phyloP scores from a whole-genome alignment of 2,888 invertebrate species.

The Brenthis daphne region DNA sequence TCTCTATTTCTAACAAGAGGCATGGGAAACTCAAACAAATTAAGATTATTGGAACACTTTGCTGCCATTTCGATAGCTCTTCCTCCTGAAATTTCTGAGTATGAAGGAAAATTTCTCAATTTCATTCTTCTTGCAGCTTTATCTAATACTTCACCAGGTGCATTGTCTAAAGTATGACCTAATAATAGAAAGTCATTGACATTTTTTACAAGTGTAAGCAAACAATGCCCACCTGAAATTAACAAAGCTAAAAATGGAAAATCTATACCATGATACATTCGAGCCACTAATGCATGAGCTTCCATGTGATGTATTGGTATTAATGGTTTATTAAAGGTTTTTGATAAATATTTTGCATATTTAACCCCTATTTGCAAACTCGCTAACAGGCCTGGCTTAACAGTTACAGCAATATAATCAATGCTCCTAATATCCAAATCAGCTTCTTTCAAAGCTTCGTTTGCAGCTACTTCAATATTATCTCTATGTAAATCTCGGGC shows the following conservation, averaged over 20 bases:
- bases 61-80: constrained; percentile 93
- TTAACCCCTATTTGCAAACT: constrained; percentile 91
- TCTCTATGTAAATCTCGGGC: constrained; percentile 91
- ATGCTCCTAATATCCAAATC: constrained; percentile 84
- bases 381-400: constrained; percentile 91
- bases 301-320: constrained; percentile 99
- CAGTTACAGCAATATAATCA: constrained; percentile 95
- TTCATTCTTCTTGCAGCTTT: constrained; percentile 94
- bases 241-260: constrained; percentile 95
- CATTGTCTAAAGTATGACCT: constrained; percentile 90
- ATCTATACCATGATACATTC: constrained; percentile 86
- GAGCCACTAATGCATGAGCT: constrained; percentile 95
- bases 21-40: constrained; percentile 85
- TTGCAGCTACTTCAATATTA: constrained; percentile 89
- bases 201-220: constrained; percentile 88
- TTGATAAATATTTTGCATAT: constrained; percentile 90
- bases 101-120: constrained; percentile 88
- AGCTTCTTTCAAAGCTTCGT: constrained; percentile 84
- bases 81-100: constrained; percentile 90
- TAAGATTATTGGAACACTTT: constrained; percentile 82
- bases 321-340: constrained; percentile 87
- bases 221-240: constrained; percentile 96
- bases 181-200: constrained; percentile 90
- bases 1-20: constrained; percentile 85
- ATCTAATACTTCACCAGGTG: constrained; percentile 97